Percentiles rank a stretch among this genome's conserved stretches.
Conservation (phyloP, 2,888 invertebrate species). For the Drosophila nr. perissopoda region DNA sequence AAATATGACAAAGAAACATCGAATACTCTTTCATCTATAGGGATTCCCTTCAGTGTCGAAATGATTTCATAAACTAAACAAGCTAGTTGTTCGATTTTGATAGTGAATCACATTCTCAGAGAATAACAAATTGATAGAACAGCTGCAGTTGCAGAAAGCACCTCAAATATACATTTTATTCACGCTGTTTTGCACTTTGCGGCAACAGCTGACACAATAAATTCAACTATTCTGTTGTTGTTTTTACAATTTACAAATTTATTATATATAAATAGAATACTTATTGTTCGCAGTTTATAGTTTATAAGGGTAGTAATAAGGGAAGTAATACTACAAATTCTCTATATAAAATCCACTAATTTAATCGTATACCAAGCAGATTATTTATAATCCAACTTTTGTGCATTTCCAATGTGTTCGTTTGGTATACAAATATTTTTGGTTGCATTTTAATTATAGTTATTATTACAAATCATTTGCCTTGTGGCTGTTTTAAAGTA, state of each 20-base stretch:
- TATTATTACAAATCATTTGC: conserved; percentile 5
- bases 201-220: conserved; percentile 41
- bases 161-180: conserved; percentile 11
- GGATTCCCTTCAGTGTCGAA: background rate
- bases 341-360: conserved; percentile 20
- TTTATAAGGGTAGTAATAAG: conserved; percentile 3
- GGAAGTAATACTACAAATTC: conserved; percentile 64
- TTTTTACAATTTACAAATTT: conserved; percentile 25
- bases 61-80: background rate
- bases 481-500: conserved; percentile 7
- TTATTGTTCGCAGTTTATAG: conserved; percentile 26
- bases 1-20: background rate
- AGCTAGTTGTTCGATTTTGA: background rate
- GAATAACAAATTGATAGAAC: conserved; percentile 25
- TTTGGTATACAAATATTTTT: conserved; percentile 7
- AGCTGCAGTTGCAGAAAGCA: conserved; percentile 20
- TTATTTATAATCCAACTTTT: conserved; percentile 20
- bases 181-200: conserved; percentile 7
- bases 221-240: background rate
- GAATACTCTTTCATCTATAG: background rate
- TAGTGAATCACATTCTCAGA: background rate
- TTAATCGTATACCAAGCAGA: conserved; percentile 26
- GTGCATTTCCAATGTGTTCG: background rate
- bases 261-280: conserved; percentile 21
- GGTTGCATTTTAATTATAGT: conserved; percentile 17